Conservation (phyloP, 2,113 vertebrate genomes). For the Amazona guildingii region DNA sequence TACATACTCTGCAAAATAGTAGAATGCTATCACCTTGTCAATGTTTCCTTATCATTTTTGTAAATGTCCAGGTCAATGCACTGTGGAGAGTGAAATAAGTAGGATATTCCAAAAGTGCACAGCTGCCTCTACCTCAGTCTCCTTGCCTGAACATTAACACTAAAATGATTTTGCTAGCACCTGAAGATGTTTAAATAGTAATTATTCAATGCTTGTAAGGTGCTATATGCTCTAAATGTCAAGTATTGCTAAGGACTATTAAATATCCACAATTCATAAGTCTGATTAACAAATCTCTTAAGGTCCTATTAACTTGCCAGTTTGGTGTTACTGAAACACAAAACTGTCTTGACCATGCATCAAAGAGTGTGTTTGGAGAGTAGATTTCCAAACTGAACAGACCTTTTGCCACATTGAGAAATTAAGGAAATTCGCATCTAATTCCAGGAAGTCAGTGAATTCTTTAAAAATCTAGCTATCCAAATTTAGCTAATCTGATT, state of each 20-base stretch:
- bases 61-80: background rate
- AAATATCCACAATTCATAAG: background rate
- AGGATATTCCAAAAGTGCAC: background rate
- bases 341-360: background rate
- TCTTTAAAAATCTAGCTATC: background rate
- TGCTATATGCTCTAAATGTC: background rate
- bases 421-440: background rate
- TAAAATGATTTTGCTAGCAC: background rate
- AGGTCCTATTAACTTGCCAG: background rate
- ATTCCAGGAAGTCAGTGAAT: background rate
- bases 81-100: background rate
- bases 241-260: background rate
- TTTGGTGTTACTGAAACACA: background rate
- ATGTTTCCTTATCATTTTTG: background rate
- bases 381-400: background rate
- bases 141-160: background rate
- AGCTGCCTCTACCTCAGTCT: background rate
- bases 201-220: background rate
- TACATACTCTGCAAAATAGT: background rate
- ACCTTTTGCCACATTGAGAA: background rate
- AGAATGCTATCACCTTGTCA: background rate
- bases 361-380: background rate
- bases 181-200: background rate
- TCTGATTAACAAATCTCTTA: slow-evolving; percentile 3
- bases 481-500: background rate